These are phyloP conservation scores for Leptobrachium leishanense DNA, from an alignment of 2,113 vertebrate genomes.

Conservation along the genomic window DNA sequence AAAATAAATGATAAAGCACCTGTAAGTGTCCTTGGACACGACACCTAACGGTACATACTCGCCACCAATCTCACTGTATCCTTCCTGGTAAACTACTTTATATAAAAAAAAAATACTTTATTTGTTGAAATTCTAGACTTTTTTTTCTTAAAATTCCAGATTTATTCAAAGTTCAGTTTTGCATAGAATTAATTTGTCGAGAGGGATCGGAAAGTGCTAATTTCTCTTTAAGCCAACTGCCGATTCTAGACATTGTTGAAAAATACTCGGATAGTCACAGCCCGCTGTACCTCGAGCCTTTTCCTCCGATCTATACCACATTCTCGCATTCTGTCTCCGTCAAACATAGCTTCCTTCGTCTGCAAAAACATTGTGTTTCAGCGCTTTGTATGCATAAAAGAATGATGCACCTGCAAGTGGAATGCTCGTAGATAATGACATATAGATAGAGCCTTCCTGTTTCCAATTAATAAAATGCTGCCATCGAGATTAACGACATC, in stretches of 20 bases:
- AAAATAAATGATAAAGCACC: too few species aligned
- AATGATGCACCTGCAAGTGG: background rate
- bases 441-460: slow-evolving; percentile 6
- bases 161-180: background rate
- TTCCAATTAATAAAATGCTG: slow-evolving; percentile 7
- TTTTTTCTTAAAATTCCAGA: too few species aligned
- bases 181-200: background rate
- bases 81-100: too few species aligned
- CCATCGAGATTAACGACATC: background rate
- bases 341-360: background rate
- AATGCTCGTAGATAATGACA: background rate
- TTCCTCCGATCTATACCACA: slow-evolving; percentile 5
- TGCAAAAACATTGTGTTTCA: background rate
- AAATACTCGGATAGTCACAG: background rate
- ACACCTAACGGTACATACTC: too few species aligned
- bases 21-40: too few species aligned
- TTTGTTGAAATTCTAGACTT: too few species aligned
- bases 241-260: background rate
- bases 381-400: background rate
- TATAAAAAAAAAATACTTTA: too few species aligned
- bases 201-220: background rate
- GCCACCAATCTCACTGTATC: too few species aligned
- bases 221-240: background rate
- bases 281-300: slow-evolving; percentile 14
- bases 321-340: background rate